phyloP scores from a whole-genome alignment of 2,113 vertebrate genomes.

The Myotis yumanensis region DNA sequence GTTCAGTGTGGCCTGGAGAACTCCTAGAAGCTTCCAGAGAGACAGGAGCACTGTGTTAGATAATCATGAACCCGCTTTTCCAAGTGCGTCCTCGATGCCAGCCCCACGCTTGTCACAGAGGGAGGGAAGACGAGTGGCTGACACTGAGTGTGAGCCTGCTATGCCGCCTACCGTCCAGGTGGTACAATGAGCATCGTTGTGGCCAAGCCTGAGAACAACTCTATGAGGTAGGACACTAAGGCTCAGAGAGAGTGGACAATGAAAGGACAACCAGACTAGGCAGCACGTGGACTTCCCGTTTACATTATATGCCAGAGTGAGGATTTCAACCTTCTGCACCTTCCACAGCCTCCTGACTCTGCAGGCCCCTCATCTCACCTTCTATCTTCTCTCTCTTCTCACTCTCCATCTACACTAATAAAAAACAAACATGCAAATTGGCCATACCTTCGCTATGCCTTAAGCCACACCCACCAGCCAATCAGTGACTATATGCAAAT shows the following conservation, averaged over 20 bases:
- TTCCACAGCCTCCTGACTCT: not conserved
- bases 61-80: not conserved
- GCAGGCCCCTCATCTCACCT: not conserved
- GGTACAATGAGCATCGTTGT: accelerated
- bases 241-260: not conserved
- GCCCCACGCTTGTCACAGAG: not conserved
- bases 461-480: too few species aligned
- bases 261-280: not conserved
- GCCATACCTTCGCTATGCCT: too few species aligned
- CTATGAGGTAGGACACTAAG: not conserved
- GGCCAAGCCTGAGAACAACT: not conserved
- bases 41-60: accelerated
- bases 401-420: too few species aligned
- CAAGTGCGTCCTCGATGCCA: not conserved
- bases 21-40: not conserved
- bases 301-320: not conserved
- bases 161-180: not conserved
- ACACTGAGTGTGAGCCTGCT: not conserved
- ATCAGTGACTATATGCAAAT: too few species aligned
- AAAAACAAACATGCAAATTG: too few species aligned
- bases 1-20: not conserved
- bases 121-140: not conserved
- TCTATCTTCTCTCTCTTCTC: not conserved
- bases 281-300: not conserved
- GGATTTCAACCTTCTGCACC: not conserved